Percentiles rank a stretch among this genome's conserved stretches.
Conservation (phyloP, 2,797 vertebrate species). For the Lates japonicus region DNA sequence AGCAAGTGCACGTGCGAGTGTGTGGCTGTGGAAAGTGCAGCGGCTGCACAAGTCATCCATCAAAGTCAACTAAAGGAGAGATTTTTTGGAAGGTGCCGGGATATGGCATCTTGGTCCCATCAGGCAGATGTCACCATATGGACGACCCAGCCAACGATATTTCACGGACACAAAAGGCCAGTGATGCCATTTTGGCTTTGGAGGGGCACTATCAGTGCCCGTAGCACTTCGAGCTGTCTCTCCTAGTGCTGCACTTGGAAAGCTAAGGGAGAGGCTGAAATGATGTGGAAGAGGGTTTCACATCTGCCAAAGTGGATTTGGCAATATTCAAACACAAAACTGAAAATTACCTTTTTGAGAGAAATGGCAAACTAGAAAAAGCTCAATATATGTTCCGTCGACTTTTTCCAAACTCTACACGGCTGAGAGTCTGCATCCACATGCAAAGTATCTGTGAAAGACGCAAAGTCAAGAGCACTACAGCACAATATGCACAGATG, state of each 20-base stretch:
- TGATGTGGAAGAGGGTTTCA: conserved; percentile 34
- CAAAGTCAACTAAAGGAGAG: conserved; percentile 72
- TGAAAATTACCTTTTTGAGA: conserved; percentile 30
- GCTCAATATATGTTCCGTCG: conserved; percentile 21
- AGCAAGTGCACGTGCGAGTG: conserved; percentile 36
- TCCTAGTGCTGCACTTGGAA: conserved; percentile 22
- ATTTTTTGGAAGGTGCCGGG: conserved; percentile 57
- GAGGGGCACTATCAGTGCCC: conserved; percentile 40
- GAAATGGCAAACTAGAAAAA: conserved; percentile 21
- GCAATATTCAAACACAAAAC: conserved; percentile 45
- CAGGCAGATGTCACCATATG: conserved; percentile 80
- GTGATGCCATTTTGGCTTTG: conserved; percentile 63
- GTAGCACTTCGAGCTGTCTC: conserved; percentile 22
- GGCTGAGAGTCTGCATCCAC: conserved; percentile 39
- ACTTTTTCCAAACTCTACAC: conserved; percentile 33
- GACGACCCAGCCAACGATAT: conserved; percentile 56
- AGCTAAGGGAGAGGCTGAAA: conserved; percentile 28
- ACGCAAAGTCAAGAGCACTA: conserved; percentile 70
- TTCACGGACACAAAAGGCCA: conserved; percentile 66
- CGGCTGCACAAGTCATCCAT: conserved; percentile 78
- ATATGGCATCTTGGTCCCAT: conserved; percentile 62
- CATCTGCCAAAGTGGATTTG: conserved; percentile 48
- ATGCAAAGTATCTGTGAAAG: conserved; percentile 42
- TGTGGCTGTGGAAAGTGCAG: conserved; percentile 68
- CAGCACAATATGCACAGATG: conserved; percentile 75